phyloP scores from a whole-genome alignment of 2,797 vertebrate genomes.

The Sebastes ruberrimus region DNA sequence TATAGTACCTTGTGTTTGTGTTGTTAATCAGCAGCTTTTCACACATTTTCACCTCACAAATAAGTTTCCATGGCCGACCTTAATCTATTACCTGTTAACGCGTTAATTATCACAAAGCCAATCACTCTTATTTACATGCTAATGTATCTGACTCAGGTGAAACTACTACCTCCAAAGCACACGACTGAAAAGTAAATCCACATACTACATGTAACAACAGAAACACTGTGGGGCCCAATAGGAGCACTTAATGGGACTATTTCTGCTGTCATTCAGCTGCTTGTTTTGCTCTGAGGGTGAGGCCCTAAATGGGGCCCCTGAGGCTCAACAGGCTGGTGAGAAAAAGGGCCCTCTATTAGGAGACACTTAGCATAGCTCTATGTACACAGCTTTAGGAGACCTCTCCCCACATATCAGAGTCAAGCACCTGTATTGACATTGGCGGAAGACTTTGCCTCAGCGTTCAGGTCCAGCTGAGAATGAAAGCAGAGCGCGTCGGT shows the following conservation, averaged over 20 bases:
- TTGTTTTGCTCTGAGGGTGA: conserved; percentile 48
- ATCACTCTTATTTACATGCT: conserved; percentile 27
- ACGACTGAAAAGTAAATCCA: conserved; percentile 11
- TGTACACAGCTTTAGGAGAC: conserved; percentile 66
- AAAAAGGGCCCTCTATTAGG: conserved; percentile 64
- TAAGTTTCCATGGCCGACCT: neutral
- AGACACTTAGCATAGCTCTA: conserved; percentile 68
- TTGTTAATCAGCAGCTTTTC: conserved; percentile 1
- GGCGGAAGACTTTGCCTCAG: conserved; percentile 55
- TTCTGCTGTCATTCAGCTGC: conserved; percentile 35
- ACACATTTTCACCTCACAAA: conserved; percentile 1
- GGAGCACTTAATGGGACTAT: conserved; percentile 9
- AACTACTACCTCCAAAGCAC: conserved; percentile 23
- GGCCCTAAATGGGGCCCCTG: conserved; percentile 53
- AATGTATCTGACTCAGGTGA: conserved; percentile 36
- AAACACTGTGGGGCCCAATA: neutral
- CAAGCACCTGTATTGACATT: conserved; percentile 79
- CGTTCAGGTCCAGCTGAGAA: conserved; percentile 60
- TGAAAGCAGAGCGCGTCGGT: conserved; percentile 53
- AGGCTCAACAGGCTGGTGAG: conserved; percentile 55
- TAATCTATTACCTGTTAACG: conserved; percentile 20
- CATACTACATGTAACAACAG: neutral
- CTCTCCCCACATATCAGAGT: conserved; percentile 55
- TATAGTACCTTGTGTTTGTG: neutral
- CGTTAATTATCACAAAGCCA: conserved; percentile 24